These are phyloP conservation scores for Cheilosia pagana DNA, from an alignment of 2,888 invertebrate genomes.

Conservation along the genomic window DNA sequence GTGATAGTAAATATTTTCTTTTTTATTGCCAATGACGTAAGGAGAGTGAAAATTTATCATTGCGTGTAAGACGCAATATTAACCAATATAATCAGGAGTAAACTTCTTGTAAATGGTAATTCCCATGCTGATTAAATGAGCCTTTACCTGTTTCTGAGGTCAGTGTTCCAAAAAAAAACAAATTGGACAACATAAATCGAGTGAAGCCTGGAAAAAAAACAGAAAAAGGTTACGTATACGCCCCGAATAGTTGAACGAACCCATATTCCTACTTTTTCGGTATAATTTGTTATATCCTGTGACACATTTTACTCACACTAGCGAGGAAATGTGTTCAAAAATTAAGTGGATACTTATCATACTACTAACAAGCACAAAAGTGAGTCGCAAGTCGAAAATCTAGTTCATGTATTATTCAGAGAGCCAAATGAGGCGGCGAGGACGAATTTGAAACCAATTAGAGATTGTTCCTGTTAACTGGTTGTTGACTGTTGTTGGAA, in stretches of 20 bases:
- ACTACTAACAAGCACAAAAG: slow-evolving; percentile 37
- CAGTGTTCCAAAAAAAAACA: neutral
- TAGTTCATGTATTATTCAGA: slow-evolving; percentile 56
- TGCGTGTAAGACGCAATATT: slow-evolving; percentile 3
- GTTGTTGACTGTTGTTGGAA: slow-evolving; percentile 5
- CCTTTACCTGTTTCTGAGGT: too few species aligned
- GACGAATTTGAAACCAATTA: slow-evolving; percentile 56
- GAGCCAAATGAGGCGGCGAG: slow-evolving; percentile 41
- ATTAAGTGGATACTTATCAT: slow-evolving; percentile 28
- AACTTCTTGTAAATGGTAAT: slow-evolving; percentile 13
- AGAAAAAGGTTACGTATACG: slow-evolving; percentile 60
- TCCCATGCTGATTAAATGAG: slow-evolving; percentile 1
- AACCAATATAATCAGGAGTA: neutral
- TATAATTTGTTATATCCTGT: slow-evolving; percentile 36
- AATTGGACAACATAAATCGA: neutral
- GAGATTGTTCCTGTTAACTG: slow-evolving; percentile 8
- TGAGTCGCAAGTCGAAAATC: slow-evolving; percentile 33
- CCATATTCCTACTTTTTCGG: slow-evolving; percentile 21
- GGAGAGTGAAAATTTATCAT: slow-evolving; percentile 13
- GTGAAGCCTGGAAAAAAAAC: neutral
- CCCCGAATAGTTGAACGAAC: slow-evolving; percentile 56
- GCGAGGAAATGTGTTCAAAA: slow-evolving; percentile 4
- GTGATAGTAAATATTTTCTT: slow-evolving; percentile 2
- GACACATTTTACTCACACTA: slow-evolving; percentile 14
- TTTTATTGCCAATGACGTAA: slow-evolving; percentile 51